These are phyloP conservation scores for Lithophane semibrunnea DNA, from an alignment of 2,888 invertebrate genomes.

Conservation along the genomic window DNA sequence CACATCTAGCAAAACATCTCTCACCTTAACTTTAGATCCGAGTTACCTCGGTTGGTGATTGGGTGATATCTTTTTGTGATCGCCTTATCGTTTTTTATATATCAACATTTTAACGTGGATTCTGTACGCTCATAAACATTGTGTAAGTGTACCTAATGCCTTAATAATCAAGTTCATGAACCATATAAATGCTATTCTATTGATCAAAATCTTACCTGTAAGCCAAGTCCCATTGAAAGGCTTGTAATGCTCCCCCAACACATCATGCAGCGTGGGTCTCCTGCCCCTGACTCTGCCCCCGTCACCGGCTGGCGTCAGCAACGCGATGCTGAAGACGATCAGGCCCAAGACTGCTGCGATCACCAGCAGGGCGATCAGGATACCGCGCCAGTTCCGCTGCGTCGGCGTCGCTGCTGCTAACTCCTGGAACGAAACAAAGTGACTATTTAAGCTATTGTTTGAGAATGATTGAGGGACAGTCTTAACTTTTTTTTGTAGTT, in stretches of 20 bases:
- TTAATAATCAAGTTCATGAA: neutral
- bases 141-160: too few species aligned
- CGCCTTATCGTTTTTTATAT: neutral
- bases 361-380: conserved; percentile 97
- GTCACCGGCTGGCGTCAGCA: conserved; percentile 95
- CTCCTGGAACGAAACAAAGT: conserved; percentile 91
- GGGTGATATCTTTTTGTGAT: neutral
- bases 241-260: conserved; percentile 90
- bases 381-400: conserved; percentile 98
- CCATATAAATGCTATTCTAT: neutral
- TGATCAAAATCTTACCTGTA: conserved; percentile 75
- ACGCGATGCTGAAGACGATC: conserved; percentile 97
- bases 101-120: neutral
- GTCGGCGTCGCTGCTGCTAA: conserved; percentile 96
- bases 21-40: neutral
- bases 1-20: neutral
- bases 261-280: conserved; percentile 93
- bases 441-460: neutral
- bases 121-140: neutral
- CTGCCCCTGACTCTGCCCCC: conserved; percentile 92
- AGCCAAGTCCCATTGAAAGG: conserved; percentile 93
- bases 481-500: too few species aligned
- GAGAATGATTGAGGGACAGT: too few species aligned
- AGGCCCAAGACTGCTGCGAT: conserved; percentile 96
- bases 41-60: neutral